These are phyloP conservation scores for Cardiocondyla obscurior DNA, from an alignment of 1,140 invertebrate species.

Conservation along the genomic window DNA sequence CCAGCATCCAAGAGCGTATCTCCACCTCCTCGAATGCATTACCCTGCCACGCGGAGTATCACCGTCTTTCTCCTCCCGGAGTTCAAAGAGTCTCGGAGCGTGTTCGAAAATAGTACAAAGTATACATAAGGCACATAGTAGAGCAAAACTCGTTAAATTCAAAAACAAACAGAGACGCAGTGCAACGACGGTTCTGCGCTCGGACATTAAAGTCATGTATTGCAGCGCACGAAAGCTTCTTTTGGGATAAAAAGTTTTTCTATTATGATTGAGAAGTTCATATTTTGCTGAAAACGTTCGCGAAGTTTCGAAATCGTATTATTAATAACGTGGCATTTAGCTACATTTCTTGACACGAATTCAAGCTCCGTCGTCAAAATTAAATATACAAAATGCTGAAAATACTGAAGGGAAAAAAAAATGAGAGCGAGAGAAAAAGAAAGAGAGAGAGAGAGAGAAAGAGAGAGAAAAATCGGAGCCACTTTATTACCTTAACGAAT, in stretches of 20 bases:
- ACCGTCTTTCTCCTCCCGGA: conserved; percentile 1
- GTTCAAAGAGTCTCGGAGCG: conserved; percentile 30
- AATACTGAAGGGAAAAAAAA: too few species aligned
- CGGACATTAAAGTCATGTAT: neutral
- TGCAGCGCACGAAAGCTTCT: neutral
- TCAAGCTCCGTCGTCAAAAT: too few species aligned
- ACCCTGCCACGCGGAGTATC: neutral
- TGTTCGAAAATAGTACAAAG: conserved; percentile 27
- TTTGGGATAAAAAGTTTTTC: conserved; percentile 1
- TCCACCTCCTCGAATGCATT: conserved; percentile 48
- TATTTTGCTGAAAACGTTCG: neutral
- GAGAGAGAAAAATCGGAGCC: too few species aligned
- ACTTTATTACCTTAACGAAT: too few species aligned
- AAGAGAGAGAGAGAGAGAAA: too few species aligned
- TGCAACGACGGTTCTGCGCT: neutral
- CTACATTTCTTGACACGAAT: too few species aligned
- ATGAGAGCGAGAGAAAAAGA: too few species aligned
- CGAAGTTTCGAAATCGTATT: conserved; percentile 1
- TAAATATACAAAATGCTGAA: too few species aligned
- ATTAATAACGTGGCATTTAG: neutral
- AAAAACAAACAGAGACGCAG: conserved; percentile 20
- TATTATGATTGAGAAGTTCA: neutral
- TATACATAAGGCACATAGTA: neutral
- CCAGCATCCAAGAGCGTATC: conserved; percentile 75
- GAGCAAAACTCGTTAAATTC: conserved; percentile 18